Conservation (phyloP, 2,797 vertebrate species). For the Remorina albescens region DNA sequence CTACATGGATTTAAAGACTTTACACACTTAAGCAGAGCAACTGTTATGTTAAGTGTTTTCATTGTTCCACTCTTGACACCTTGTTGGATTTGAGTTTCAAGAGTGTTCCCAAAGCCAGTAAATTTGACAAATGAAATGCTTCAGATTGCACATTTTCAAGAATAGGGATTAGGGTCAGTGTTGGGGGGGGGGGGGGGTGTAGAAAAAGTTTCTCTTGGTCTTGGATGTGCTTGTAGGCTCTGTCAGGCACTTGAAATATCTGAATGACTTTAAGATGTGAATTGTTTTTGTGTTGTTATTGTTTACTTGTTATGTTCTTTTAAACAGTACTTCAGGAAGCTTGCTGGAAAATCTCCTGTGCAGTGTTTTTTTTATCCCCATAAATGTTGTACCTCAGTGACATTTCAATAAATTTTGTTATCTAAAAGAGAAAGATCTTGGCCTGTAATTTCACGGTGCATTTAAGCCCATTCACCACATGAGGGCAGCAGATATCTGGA, state of each 20-base stretch:
- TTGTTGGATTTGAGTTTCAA: background rate
- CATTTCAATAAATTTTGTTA: conserved; percentile 57
- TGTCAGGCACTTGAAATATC: background rate
- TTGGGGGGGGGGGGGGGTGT: background rate
- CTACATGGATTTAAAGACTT: background rate
- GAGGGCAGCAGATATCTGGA: conserved; percentile 63
- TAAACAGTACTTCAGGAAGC: conserved; percentile 14
- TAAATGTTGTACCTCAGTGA: conserved; percentile 14
- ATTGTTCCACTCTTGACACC: background rate
- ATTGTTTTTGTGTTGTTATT: conserved; percentile 27
- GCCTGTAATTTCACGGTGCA: conserved; percentile 13
- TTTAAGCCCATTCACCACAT: conserved; percentile 31
- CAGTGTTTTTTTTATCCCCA: conserved; percentile 6
- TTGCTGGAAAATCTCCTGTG: background rate
- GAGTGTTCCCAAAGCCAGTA: background rate
- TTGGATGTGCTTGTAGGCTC: background rate
- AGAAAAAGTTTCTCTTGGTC: background rate
- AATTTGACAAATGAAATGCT: conserved; percentile 1
- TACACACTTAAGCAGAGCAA: background rate
- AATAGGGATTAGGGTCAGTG: background rate
- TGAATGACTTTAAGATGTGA: conserved; percentile 24
- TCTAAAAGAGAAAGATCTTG: background rate
- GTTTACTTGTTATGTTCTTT: background rate
- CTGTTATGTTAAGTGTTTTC: background rate
- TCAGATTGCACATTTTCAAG: conserved; percentile 2